phyloP scores from a whole-genome alignment of 2,113 vertebrate species.

The Paramisgurnus dabryanus region DNA sequence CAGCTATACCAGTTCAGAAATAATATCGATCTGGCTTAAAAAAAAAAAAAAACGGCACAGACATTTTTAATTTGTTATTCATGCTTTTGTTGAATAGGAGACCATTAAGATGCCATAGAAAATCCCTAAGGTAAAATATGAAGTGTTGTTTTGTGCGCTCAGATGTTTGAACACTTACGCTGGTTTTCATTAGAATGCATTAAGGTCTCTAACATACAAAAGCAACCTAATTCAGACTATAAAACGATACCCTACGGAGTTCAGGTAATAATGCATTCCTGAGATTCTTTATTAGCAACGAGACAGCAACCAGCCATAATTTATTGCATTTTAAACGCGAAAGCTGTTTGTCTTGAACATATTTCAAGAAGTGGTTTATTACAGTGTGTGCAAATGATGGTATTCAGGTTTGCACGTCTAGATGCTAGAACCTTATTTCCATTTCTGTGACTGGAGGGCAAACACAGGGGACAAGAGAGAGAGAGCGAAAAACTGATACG shows the following conservation, averaged over 20 bases:
- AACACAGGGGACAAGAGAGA: slow-evolving; percentile 4
- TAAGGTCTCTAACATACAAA: slow-evolving; percentile 33
- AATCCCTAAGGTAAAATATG: slow-evolving; percentile 3
- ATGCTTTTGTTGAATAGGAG: slow-evolving; percentile 24
- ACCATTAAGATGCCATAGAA: background rate
- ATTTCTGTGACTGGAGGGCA: slow-evolving; percentile 47
- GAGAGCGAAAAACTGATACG: background rate
- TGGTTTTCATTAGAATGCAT: slow-evolving; percentile 50
- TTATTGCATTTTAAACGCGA: slow-evolving; percentile 51
- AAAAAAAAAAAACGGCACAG: background rate
- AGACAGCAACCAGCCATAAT: slow-evolving; percentile 40
- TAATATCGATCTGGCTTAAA: background rate
- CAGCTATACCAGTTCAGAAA: background rate
- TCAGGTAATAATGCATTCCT: slow-evolving; percentile 51
- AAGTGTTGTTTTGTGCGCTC: slow-evolving; percentile 37
- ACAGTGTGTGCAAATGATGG: slow-evolving; percentile 31
- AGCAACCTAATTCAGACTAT: slow-evolving; percentile 48
- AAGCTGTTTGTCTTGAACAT: slow-evolving; percentile 31
- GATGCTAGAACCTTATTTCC: slow-evolving; percentile 30
- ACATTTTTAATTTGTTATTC: background rate
- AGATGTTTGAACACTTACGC: slow-evolving; percentile 26
- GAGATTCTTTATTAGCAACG: slow-evolving; percentile 47
- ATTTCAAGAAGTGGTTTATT: slow-evolving; percentile 32
- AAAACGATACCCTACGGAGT: slow-evolving; percentile 46
- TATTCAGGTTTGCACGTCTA: slow-evolving; percentile 39